A percentile compares a stretch with the other conserved stretches of the same genome.
phyloP scores from a whole-genome alignment of 2,888 invertebrate genomes.

The Himalopsyche japonica region DNA sequence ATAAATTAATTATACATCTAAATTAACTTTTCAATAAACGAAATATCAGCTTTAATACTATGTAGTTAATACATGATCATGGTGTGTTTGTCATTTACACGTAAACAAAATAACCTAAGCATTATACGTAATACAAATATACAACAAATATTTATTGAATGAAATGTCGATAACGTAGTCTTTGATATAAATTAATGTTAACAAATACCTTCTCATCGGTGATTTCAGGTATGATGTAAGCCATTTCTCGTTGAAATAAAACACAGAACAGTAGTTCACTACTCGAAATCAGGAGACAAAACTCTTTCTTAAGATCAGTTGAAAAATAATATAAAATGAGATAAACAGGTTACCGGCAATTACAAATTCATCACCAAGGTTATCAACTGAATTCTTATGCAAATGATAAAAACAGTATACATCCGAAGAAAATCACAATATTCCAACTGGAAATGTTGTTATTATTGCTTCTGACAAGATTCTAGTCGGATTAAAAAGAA shows the following conservation, averaged over 20 bases:
- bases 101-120: too few species aligned
- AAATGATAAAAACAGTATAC: slow-evolving; percentile 6
- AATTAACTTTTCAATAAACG: too few species aligned
- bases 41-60: too few species aligned
- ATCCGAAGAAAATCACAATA: not conserved
- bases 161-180: too few species aligned
- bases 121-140: too few species aligned
- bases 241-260: not conserved
- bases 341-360: slow-evolving; percentile 21
- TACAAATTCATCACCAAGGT: slow-evolving; percentile 21
- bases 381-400: slow-evolving; percentile 31
- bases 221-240: not conserved
- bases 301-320: not conserved
- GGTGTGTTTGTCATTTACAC: too few species aligned
- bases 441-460: not conserved
- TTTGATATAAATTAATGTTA: too few species aligned
- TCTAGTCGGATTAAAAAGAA: not conserved
- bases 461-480: not conserved
- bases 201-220: not conserved
- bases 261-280: not conserved
- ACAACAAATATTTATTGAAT: too few species aligned
- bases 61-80: too few species aligned
- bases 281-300: not conserved
- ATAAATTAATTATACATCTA: too few species aligned
- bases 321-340: not conserved